Evolutionary conservation across 1,140 invertebrate species (phyloP), one percentile per base, ranked within the genome.

Genomic region (Drosophila leontia): DNA sequence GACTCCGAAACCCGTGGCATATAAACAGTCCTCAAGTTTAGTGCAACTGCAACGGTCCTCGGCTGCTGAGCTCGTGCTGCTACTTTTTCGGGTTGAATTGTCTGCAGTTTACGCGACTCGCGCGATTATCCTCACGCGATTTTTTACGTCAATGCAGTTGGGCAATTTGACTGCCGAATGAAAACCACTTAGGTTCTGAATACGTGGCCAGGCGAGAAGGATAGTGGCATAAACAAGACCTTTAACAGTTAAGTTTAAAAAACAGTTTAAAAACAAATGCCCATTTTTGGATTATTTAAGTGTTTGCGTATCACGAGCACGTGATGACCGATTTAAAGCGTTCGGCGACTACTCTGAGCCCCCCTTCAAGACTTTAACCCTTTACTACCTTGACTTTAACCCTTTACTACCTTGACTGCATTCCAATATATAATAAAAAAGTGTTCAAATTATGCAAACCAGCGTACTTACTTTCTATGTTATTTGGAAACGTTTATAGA

Each of bases 1-100:
- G 6, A 60, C 12, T 74, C 64, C 45, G 6, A 60, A 17, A 61
- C 69, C 17, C 32, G 50, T 65, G 77, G 72, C 67, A 50, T 75
- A 82, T 78, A 82, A 82, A 82, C 69, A 78, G 70, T 65, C 48
- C 64, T 19, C 12, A 57, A 79, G 47, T 47, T 75, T 50, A 87
- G 84, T 87, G 84, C 84, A 87, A 88, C 72, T 87, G 84, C 84
- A 87, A 88, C 77, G 77, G 77, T 75, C 53, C 61, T 51, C 51
- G 80, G 48, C 62, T 41, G 47, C 59, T 62, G 61, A 62, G 47
- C 74, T 65, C 55, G 53, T n/a, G 15, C 37, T 34, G 11, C 7
- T 29, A 45, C 26, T 23, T 48, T 34, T 42, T 48, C 39, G 23
- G 19, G 41, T 53, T 44, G 26, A 41, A 50, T 23, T 34, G 12